phyloP scores from a whole-genome alignment of 2,113 vertebrate species.

The Setophaga petechia region DNA sequence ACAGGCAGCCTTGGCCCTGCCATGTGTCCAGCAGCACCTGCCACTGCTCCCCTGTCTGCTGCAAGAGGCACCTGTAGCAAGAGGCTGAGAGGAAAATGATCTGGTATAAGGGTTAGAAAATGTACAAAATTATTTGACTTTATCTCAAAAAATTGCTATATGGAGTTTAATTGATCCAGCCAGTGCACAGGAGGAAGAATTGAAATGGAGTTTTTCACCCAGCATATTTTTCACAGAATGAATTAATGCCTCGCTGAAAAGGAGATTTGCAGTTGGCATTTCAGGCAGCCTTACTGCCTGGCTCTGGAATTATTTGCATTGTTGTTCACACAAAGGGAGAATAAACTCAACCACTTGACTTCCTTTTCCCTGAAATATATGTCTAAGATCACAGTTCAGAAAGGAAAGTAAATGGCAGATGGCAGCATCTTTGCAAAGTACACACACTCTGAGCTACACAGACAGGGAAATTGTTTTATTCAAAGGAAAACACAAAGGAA shows the following conservation, averaged over 20 bases:
- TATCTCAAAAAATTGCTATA: background rate
- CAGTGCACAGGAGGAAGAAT: background rate
- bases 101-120: background rate
- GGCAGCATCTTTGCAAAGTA: constrained; percentile 16
- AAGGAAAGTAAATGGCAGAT: constrained; percentile 45
- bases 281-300: constrained; percentile 33
- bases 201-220: constrained; percentile 1
- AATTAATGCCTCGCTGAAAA: constrained; percentile 52
- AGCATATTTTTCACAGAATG: constrained; percentile 16
- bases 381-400: constrained; percentile 26
- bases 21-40: accelerated
- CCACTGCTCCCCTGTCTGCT: background rate
- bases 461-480: constrained; percentile 20
- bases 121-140: background rate
- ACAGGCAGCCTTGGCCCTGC: background rate
- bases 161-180: background rate
- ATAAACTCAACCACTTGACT: constrained; percentile 33
- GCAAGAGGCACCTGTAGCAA: background rate
- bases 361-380: constrained; percentile 43
- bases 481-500: background rate
- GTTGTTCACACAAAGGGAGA: constrained; percentile 54
- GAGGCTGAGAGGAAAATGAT: background rate
- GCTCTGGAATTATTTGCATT: constrained; percentile 50
- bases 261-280: constrained; percentile 48
- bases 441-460: background rate